phyloP scores from a whole-genome alignment of 2,113 vertebrate genomes.

The Dromiciops gliroides region DNA sequence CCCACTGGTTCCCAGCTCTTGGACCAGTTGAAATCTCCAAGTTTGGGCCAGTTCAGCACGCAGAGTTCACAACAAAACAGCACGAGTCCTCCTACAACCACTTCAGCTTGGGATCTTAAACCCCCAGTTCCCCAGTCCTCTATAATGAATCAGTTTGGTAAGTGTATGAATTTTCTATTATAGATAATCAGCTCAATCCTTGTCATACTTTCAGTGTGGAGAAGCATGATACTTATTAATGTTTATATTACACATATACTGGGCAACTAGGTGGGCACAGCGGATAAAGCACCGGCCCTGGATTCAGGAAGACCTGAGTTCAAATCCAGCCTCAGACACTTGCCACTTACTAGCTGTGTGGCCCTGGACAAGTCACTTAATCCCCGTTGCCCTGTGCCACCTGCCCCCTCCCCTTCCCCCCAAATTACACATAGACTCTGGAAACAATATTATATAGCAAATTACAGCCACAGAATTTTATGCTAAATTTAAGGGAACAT shows the following conservation, averaged over 20 bases:
- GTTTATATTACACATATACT: not conserved
- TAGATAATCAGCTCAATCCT: not conserved
- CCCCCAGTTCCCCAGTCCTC: conserved; percentile 82
- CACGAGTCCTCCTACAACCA: conserved; percentile 72
- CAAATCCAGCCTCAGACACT: too few species aligned
- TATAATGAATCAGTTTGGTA: conserved; percentile 91
- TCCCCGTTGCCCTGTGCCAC: too few species aligned
- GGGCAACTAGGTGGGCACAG: too few species aligned
- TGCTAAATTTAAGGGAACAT: too few species aligned
- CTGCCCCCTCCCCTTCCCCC: too few species aligned
- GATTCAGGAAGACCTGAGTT: too few species aligned
- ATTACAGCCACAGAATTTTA: not conserved
- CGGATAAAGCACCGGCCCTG: too few species aligned
- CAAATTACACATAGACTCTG: not conserved
- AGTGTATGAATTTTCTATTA: conserved; percentile 77
- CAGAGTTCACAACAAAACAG: conserved; percentile 82
- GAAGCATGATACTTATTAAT: not conserved
- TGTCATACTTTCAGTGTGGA: not conserved
- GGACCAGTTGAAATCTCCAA: conserved; percentile 89
- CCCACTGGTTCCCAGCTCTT: conserved; percentile 87
- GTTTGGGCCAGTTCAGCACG: conserved; percentile 86
- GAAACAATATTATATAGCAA: not conserved
- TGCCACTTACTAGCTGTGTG: too few species aligned
- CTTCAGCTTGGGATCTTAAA: conserved; percentile 88
- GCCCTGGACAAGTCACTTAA: too few species aligned